phyloP scores from a whole-genome alignment of 2,888 invertebrate genomes.

The Nematopogon swammerdamellus region DNA sequence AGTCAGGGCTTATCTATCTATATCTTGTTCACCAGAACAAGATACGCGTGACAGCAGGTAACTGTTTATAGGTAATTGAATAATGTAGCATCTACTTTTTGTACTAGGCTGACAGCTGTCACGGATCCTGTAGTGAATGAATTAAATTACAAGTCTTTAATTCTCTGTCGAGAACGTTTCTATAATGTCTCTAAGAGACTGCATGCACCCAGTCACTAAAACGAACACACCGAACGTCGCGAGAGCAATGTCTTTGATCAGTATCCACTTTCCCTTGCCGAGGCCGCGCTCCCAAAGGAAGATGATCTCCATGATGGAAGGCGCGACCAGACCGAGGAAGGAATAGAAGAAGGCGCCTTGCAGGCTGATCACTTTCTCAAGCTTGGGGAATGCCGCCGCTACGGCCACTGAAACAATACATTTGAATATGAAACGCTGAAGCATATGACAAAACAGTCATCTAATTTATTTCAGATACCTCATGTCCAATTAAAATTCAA shows the following conservation, averaged over 20 bases:
- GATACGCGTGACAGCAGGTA: no score
- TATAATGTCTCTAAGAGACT: constrained; percentile 42
- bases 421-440: background rate
- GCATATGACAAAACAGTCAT: no score
- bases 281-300: constrained; percentile 66
- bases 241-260: constrained; percentile 64
- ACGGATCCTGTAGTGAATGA: no score
- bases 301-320: constrained; percentile 69
- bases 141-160: no score
- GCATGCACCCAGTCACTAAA: constrained; percentile 60
- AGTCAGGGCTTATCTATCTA: no score
- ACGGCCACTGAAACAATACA: constrained; percentile 28
- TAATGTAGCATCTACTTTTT: no score
- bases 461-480: no score
- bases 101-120: no score
- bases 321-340: constrained; percentile 70
- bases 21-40: no score
- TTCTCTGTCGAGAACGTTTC: no score
- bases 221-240: constrained; percentile 63
- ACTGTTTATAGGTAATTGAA: no score
- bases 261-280: constrained; percentile 64
- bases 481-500: no score
- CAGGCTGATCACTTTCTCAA: constrained; percentile 47
- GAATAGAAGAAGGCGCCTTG: constrained; percentile 63
- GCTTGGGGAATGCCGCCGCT: constrained; percentile 34